These are phyloP conservation scores for Caenorhabditis macrosperma DNA, from an alignment of 2,888 invertebrate genomes.

Conservation along the genomic window DNA sequence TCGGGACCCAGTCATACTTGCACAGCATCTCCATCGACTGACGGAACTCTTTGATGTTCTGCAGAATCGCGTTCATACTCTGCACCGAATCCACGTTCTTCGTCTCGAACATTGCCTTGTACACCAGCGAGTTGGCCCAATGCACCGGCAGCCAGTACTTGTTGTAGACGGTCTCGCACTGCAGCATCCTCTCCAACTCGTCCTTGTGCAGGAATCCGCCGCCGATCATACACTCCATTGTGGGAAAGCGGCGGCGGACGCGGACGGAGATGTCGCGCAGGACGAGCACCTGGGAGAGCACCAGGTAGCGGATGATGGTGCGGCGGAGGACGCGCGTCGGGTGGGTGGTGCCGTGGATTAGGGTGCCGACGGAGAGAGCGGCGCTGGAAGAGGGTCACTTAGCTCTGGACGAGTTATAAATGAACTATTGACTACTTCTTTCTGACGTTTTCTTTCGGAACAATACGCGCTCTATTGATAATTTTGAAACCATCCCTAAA, in stretches of 20 bases:
- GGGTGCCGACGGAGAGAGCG: conserved; percentile 33
- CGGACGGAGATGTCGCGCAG: conserved; percentile 73
- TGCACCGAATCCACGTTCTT: conserved; percentile 46
- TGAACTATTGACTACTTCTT: too few species aligned
- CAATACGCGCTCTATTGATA: too few species aligned
- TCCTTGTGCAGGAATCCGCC: conserved; percentile 40
- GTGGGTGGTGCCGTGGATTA: conserved; percentile 25
- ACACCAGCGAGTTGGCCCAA: conserved; percentile 65
- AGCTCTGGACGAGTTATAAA: too few species aligned
- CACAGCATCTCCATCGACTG: conserved; percentile 60
- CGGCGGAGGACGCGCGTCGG: conserved; percentile 47
- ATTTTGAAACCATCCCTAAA: too few species aligned
- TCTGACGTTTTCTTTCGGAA: too few species aligned
- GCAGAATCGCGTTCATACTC: conserved; percentile 20
- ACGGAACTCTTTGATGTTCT: conserved; percentile 58
- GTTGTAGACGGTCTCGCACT: conserved; percentile 62
- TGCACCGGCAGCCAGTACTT: conserved; percentile 78
- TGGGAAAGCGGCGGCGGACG: conserved; percentile 69
- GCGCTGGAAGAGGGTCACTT: conserved; percentile 23
- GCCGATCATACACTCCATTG: conserved; percentile 62
- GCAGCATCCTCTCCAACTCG: conserved; percentile 64
- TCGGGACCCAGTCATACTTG: conserved; percentile 69
- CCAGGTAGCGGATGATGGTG: conserved; percentile 63
- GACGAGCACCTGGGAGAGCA: conserved; percentile 62
- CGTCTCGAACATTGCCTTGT: conserved; percentile 35